Percentiles rank a stretch among this genome's conserved stretches.
phyloP scores from a whole-genome alignment of 2,888 invertebrate species.

The Xestia sexstrigata region DNA sequence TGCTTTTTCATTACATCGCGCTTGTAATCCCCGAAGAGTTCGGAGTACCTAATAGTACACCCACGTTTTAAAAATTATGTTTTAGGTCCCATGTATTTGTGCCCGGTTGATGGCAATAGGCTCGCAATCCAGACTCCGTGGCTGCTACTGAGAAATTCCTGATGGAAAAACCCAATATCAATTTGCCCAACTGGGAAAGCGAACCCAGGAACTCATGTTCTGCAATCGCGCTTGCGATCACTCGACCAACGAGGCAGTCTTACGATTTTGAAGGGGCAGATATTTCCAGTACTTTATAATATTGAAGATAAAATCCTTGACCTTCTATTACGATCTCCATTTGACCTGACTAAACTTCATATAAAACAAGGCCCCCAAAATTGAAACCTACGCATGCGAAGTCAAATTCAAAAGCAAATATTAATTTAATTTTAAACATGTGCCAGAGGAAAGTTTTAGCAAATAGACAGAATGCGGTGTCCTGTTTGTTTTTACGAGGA shows the following conservation, averaged over 20 bases:
- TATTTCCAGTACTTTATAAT: neutral
- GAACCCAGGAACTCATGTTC: neutral
- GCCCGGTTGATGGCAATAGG: no score
- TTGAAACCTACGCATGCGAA: constrained; percentile 27
- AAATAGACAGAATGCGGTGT: constrained; percentile 49
- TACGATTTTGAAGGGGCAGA: neutral
- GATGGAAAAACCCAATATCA: neutral
- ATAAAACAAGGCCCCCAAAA: constrained; percentile 5
- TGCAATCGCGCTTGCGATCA: neutral
- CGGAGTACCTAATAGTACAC: neutral
- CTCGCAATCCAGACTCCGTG: no score
- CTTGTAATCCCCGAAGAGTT: neutral
- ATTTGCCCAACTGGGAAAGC: neutral
- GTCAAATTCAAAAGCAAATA: constrained; percentile 49
- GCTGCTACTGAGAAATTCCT: neutral
- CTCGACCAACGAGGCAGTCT: neutral
- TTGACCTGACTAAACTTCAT: constrained; percentile 10
- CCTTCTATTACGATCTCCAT: neutral
- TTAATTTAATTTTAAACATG: constrained; percentile 55
- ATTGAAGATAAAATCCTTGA: neutral
- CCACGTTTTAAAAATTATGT: neutral
- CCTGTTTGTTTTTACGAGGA: constrained; percentile 52
- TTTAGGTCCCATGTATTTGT: neutral
- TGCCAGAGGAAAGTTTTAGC: constrained; percentile 39
- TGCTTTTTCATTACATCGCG: neutral